These are phyloP conservation scores for Chrysodeixis includens DNA, from an alignment of 2,888 invertebrate genomes.

Conservation along the genomic window DNA sequence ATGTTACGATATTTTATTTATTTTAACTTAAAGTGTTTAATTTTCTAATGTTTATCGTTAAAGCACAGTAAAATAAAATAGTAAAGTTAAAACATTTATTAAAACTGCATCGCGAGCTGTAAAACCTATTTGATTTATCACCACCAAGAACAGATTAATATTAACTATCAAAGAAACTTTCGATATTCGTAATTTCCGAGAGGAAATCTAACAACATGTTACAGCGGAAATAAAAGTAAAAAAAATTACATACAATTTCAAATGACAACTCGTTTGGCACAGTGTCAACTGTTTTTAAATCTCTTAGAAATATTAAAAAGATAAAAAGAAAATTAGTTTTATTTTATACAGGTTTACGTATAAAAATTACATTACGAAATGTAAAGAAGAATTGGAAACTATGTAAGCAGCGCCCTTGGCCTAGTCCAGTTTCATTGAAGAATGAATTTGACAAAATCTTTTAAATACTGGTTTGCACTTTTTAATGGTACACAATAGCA, in stretches of 20 bases:
- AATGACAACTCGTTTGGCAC: neutral
- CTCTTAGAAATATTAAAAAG: neutral
- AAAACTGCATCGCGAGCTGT: too few relatives aligned
- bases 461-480: neutral
- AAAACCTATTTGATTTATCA: too few relatives aligned
- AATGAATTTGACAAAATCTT: neutral
- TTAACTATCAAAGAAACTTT: neutral
- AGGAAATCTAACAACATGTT: neutral
- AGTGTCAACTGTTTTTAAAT: neutral
- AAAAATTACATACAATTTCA: neutral
- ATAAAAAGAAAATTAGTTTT: neutral
- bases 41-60: too few relatives aligned
- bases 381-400: neutral
- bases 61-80: too few relatives aligned
- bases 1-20: too few relatives aligned
- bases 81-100: too few relatives aligned
- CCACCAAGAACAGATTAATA: neutral
- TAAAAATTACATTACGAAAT: neutral
- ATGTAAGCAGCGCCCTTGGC: neutral
- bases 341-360: constrained; percentile 1
- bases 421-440: neutral
- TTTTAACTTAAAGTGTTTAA: too few relatives aligned
- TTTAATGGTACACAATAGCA: neutral
- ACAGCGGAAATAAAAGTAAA: neutral
- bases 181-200: neutral